These are phyloP conservation scores for Diacarnus erythraeanus DNA, from an alignment of 37 sponge, comb jelly and placozoan genomes.

Conservation along the genomic window DNA sequence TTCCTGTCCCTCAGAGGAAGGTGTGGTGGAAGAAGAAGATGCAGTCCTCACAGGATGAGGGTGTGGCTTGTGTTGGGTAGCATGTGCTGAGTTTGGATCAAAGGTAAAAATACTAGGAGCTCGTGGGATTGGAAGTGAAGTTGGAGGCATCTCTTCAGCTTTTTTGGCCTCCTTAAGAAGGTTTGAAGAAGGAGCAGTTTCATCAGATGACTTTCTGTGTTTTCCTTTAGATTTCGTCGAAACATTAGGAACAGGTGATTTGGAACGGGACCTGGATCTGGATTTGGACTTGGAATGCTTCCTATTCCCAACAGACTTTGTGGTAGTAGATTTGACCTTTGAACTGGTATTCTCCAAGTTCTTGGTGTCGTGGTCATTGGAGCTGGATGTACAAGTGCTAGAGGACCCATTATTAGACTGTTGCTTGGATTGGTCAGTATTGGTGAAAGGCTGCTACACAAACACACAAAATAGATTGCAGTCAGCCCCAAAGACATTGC, in stretches of 20 bases:
- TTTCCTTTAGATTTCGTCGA: neutral
- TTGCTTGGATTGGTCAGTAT: neutral
- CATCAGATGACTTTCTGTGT: neutral
- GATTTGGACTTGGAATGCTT: neutral
- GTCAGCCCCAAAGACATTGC: no score
- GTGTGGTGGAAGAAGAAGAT: neutral
- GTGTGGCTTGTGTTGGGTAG: neutral
- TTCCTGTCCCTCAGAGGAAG: neutral
- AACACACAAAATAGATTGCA: no score
- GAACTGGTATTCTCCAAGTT: neutral
- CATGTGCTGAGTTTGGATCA: conserved; percentile 12
- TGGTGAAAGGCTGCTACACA: neutral
- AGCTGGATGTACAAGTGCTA: neutral
- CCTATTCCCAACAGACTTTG: neutral
- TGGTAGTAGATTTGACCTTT: neutral
- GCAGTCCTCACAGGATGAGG: neutral
- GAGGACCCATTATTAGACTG: neutral
- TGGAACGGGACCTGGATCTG: conserved; percentile 22
- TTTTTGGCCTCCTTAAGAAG: neutral
- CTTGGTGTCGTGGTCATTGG: neutral
- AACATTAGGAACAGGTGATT: conserved; percentile 14
- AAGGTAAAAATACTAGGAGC: conserved; percentile 34
- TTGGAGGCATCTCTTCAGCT: neutral
- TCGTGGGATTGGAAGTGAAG: conserved; percentile 23
- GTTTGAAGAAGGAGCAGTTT: neutral